Evolutionary conservation across 1,140 invertebrate species (phyloP).

Genomic region (Temnothorax nylanderi): DNA sequence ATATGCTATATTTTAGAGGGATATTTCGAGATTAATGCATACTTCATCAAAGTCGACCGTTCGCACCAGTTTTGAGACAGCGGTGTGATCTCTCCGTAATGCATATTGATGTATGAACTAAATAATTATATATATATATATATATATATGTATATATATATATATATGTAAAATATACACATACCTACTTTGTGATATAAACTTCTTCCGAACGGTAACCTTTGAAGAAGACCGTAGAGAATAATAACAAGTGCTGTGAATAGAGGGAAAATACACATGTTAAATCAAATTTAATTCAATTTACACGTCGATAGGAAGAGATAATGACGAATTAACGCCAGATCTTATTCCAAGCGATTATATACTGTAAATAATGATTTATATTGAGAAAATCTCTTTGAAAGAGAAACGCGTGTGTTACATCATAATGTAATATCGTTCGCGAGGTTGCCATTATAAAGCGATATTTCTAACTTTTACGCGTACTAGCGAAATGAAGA

Average conservation of each 20-base stretch:
- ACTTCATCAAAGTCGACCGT: constrained; percentile 55
- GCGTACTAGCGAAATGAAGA: not conserved
- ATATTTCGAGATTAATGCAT: constrained; percentile 70
- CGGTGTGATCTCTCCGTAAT: constrained; percentile 57
- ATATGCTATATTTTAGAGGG: constrained; percentile 78
- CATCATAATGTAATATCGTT: constrained; percentile 55
- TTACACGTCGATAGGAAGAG: constrained; percentile 41
- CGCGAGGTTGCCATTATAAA: constrained; percentile 52
- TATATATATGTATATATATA: too few species aligned
- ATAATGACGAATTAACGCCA: not conserved
- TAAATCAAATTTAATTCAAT: constrained; percentile 71
- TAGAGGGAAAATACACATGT: constrained; percentile 69
- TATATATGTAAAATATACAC: too few species aligned
- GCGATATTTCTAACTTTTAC: constrained; percentile 46
- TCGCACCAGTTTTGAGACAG: constrained; percentile 56
- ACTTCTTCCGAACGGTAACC: constrained; percentile 71
- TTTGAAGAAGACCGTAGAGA: constrained; percentile 67
- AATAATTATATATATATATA: constrained; percentile 63
- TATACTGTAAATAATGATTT: constrained; percentile 69
- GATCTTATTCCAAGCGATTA: constrained; percentile 49
- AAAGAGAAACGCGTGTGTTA: constrained; percentile 7
- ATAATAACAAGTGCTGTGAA: constrained; percentile 80
- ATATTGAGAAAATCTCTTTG: constrained; percentile 56
- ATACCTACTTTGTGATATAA: constrained; percentile 80
- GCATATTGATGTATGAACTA: constrained; percentile 59